Evolutionary conservation across 2,888 invertebrate genomes (phyloP).

Genomic region (Hesperia comma): DNA sequence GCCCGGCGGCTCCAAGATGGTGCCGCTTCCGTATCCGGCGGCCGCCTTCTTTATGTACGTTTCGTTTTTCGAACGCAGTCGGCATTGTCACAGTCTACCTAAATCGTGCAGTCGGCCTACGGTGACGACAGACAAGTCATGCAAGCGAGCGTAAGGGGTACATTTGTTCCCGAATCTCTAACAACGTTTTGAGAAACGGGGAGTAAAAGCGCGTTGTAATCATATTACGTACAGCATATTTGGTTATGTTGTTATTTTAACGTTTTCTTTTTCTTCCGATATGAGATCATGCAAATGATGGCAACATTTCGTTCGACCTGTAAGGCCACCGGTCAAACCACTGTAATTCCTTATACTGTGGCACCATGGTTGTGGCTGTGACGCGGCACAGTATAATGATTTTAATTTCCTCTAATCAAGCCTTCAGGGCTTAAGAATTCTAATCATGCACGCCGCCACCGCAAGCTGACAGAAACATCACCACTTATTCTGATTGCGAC

Average conservation of each 20-base stretch:
- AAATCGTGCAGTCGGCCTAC: neutral
- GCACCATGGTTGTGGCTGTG: slow-evolving; percentile 54
- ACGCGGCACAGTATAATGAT: slow-evolving; percentile 80
- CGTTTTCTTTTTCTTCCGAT: too few relatives aligned
- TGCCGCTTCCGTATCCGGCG: slow-evolving; percentile 83
- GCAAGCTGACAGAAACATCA: slow-evolving; percentile 81
- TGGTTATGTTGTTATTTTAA: too few relatives aligned
- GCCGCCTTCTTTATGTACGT: slow-evolving; percentile 82
- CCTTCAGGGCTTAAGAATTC: slow-evolving; percentile 84
- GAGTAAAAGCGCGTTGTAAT: too few relatives aligned
- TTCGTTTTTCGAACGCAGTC: slow-evolving; percentile 78
- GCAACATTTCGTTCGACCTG: too few relatives aligned
- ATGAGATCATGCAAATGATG: neutral
- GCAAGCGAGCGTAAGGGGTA: neutral
- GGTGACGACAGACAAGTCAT: neutral
- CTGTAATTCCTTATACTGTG: neutral
- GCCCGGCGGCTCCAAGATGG: slow-evolving; percentile 85
- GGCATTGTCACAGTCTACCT: slow-evolving; percentile 58
- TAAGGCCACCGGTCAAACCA: neutral
- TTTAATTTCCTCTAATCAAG: slow-evolving; percentile 85
- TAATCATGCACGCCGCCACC: slow-evolving; percentile 75
- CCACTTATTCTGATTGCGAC: slow-evolving; percentile 83
- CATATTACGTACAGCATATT: too few relatives aligned
- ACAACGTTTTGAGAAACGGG: too few relatives aligned
- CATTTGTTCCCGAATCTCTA: neutral